Evolutionary conservation across 2,113 vertebrate species (phyloP), one percentile per base, ranked within the genome.

Genomic region (Fregetta grallaria): DNA sequence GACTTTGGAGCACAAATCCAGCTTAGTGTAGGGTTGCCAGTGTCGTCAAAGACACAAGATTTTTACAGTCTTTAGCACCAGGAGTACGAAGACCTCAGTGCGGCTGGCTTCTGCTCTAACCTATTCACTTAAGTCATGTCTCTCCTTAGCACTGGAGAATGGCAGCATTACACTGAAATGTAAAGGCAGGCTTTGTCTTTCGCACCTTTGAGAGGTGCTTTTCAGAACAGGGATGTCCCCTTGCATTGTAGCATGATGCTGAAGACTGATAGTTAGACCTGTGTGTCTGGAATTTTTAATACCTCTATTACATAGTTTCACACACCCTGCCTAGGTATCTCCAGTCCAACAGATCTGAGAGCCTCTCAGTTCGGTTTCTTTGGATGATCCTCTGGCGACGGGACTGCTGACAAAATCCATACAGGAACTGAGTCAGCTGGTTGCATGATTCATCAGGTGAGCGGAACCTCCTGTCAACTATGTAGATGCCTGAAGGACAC

Each of bases 331-430:
- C 99, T 38, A 99, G 98, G 90, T 99, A 99, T 98, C 98, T 98
- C 99, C 99, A 99, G 96, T 99, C 99, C 94, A 99, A 97, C 66
- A 99, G 98, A 63, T 99, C 99, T 0, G 99, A 99, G 62, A 99
- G 98, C 58, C 99, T 98, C 94, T 99, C 99, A 0, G 99, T 99
- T 68, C 99, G 98, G 97, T 99, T 99, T 59, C 99, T 98, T 90
- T 99, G 99, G 92, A 99, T 99, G 96, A 99, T 99, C 81, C 99
- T 98, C 96, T 99, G 99, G 40, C 99, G 99, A 8, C 99, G 98
- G 9, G 99, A 99, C 97, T 99, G 99, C 97, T 99, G 99, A 90
- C 99, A 99, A 95, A 99, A 99, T 6, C 97, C 96, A 3, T 99
- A 99, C 90, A 99, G 98, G 98, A 99, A 99, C 96, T 99, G 99